A percentile compares a stretch with the other conserved stretches of the same genome.
phyloP scores from a whole-genome alignment of 2,888 invertebrate species.

The Xanthia icteritia region DNA sequence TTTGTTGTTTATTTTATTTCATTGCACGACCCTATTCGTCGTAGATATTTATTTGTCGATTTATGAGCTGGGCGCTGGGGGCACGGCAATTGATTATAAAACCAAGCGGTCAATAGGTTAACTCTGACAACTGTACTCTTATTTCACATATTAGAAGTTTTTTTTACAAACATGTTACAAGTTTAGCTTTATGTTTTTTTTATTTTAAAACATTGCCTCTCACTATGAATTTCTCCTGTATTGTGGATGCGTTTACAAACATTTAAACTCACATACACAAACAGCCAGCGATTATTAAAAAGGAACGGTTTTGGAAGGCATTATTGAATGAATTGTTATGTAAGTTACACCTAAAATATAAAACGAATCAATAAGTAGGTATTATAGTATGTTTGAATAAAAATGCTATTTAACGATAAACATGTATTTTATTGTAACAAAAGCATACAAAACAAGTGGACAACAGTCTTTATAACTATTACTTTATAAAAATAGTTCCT shows the following conservation, averaged over 20 bases:
- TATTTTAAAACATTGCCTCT: no score
- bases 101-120: no score
- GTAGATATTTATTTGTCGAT: no score
- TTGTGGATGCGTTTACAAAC: no score
- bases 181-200: background rate
- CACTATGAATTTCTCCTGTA: no score
- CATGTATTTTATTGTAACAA: slow-evolving; percentile 22
- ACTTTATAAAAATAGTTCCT: background rate
- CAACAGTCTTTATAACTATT: background rate
- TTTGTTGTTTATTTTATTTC: no score
- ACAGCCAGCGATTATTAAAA: background rate
- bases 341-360: background rate
- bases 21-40: no score
- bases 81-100: no score
- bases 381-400: slow-evolving; percentile 20
- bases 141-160: background rate
- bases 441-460: slow-evolving; percentile 24
- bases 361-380: background rate
- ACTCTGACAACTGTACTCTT: no score
- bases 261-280: no score
- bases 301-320: background rate
- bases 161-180: background rate
- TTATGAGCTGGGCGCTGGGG: no score
- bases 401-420: background rate
- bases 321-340: background rate